Percentiles rank a stretch among this genome's conserved stretches.
Evolutionary conservation across 2,113 vertebrate genomes (phyloP).

Genomic region (Daboia siamensis): DNA sequence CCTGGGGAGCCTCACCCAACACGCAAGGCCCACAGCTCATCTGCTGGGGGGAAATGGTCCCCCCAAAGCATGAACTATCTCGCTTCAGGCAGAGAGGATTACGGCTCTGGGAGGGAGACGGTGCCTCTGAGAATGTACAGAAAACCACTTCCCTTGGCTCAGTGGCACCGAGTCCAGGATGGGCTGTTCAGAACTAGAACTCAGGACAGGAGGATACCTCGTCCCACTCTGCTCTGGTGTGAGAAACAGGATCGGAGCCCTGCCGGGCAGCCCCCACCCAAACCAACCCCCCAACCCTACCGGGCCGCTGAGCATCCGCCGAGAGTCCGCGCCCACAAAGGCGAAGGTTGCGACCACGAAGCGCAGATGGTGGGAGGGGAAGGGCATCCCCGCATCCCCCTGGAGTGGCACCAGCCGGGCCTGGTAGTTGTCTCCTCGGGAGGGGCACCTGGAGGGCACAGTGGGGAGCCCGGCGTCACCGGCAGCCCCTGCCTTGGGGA

Average conservation of each 20-base stretch:
- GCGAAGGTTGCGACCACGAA: conserved; percentile 36
- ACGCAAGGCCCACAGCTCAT: background rate
- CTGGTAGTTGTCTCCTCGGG: conserved; percentile 29
- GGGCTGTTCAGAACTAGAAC: background rate
- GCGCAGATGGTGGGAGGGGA: conserved; percentile 17
- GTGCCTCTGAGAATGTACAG: background rate
- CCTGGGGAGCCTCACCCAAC: background rate
- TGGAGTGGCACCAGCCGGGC: background rate
- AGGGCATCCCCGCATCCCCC: background rate
- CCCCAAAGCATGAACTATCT: background rate
- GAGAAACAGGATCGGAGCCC: background rate
- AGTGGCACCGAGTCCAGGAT: background rate
- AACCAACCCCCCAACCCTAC: background rate
- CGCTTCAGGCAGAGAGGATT: background rate
- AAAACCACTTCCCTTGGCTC: background rate
- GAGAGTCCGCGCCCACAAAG: background rate
- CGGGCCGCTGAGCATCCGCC: conserved; percentile 12
- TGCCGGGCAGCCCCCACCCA: background rate
- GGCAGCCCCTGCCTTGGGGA: background rate
- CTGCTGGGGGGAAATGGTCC: background rate
- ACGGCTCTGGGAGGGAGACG: background rate
- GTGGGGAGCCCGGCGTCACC: background rate
- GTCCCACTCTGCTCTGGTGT: background rate
- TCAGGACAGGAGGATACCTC: background rate
- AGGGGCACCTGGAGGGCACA: conserved; percentile 28